Base-by-base conservation (phyloP, 2,113 vertebrate species). In the Cacatua alba region DNA sequence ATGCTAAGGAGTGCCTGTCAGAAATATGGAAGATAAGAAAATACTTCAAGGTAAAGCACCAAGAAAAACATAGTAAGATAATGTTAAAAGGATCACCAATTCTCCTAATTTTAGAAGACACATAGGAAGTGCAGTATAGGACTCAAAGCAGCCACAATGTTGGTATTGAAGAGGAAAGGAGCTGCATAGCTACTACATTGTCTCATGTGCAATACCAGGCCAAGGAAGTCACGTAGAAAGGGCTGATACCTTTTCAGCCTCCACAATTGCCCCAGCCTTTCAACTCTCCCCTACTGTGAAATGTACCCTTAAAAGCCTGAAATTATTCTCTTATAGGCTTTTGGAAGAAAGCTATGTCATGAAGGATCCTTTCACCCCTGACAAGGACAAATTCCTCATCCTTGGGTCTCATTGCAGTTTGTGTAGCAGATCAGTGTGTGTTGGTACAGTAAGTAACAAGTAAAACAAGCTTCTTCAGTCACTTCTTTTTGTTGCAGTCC, bases 281-380 rank as follows among this genome's bases (percentile, higher is more conserved):
- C 28, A 46, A 2, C 51, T 11, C 2, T 89, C 44, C 37, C 17
- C 14, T 83, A 4, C 71, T 39, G 13, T 78, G 77, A 92, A 70
- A 55, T 48, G 33, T 60, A 37, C 29, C 17, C 24, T 91, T 76
- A 76, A 63, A 88, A 71, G 26, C 44, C 28, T 72, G 13, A 65
- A 82, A 55, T 67, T n/a, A 13, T 72, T 92, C 3, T 64, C 67
- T 88, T 31, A 24, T 55, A 99, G 99, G 70, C 95, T 99, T 76
- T 96, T 99, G 62, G 99, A 99, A 94, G 98, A 99, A 60, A 97
- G 99, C 95, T 99, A 98, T 62, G 95, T 99, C 79, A 98, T 98
- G 94, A 99, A 97, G 88, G 99, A 99, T 94, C 99, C 99, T 17
- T 99, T 99, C 97, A 97, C 95, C 46, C 96, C 98, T 1, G 97